Evolutionary conservation across 2,888 invertebrate species (phyloP).

Genomic region (Melieria crassipennis): DNA sequence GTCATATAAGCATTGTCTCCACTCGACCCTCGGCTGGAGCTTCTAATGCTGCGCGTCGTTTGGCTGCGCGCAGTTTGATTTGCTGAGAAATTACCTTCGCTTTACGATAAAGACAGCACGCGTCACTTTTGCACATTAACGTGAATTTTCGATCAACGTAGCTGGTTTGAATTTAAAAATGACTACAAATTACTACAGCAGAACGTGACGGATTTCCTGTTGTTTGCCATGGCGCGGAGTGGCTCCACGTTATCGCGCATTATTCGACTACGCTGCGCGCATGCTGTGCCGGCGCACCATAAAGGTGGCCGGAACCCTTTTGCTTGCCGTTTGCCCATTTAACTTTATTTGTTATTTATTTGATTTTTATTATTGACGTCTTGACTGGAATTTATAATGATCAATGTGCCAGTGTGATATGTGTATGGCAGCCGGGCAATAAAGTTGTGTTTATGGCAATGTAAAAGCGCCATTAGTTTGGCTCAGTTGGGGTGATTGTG

Average conservation of each 20-base stretch:
- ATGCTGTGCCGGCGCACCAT: too few species aligned
- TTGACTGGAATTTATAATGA: conserved; percentile 24
- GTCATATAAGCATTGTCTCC: too few species aligned
- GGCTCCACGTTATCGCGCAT: neutral
- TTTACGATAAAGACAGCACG: conserved; percentile 18
- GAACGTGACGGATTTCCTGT: conserved; percentile 29
- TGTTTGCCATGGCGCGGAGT: conserved; percentile 2
- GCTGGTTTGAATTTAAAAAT: conserved; percentile 27
- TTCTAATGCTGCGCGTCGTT: too few species aligned
- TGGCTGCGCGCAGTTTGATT: conserved; percentile 2
- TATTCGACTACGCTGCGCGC: too few species aligned
- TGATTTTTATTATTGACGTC: conserved; percentile 21
- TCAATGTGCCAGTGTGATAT: neutral
- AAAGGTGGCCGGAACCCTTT: neutral
- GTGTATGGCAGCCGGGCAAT: conserved; percentile 4
- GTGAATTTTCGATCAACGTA: conserved; percentile 26
- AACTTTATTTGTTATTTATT: conserved; percentile 20
- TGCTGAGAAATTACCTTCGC: conserved; percentile 22
- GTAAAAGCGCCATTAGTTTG: conserved; percentile 4
- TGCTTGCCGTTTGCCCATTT: neutral
- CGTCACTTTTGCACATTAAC: conserved; percentile 18
- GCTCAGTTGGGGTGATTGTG: too few species aligned
- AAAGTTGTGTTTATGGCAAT: conserved; percentile 6
- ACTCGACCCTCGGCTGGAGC: too few species aligned
- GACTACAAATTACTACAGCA: conserved; percentile 29